These are phyloP conservation scores for Columba guinea DNA, from an alignment of 2,797 vertebrate genomes.

Conservation along the genomic window DNA sequence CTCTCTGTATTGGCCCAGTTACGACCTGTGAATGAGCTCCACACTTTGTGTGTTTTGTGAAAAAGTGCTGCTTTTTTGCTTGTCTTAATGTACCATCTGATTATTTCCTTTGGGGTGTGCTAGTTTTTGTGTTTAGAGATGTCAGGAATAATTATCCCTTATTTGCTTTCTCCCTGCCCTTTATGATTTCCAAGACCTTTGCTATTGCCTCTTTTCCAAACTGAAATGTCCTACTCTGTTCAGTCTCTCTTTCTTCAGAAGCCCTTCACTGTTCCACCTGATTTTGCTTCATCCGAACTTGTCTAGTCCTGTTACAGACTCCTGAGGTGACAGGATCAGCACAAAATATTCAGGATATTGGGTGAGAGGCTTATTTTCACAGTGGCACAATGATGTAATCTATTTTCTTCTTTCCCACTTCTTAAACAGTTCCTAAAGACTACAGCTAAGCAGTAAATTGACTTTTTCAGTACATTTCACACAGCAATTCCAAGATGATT, in stretches of 20 bases:
- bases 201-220: not conserved
- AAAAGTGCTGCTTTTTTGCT: not conserved
- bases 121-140: not conserved
- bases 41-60: not conserved
- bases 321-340: not conserved
- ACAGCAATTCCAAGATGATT: not conserved
- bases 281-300: not conserved
- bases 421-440: not conserved
- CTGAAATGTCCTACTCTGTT: not conserved
- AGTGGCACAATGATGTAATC: fast-evolving
- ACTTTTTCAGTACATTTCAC: not conserved
- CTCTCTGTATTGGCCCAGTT: not conserved
- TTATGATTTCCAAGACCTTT: not conserved
- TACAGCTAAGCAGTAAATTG: not conserved
- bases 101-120: not conserved
- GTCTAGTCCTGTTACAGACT: not conserved
- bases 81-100: not conserved
- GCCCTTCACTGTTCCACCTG: not conserved
- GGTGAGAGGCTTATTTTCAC: not conserved
- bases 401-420: not conserved
- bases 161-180: not conserved
- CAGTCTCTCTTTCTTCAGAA: not conserved
- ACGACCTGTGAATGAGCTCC: not conserved
- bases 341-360: fast-evolving
- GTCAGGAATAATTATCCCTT: not conserved